Conservation (phyloP, 1,140 invertebrate genomes). For the Nephila pilipes region DNA sequence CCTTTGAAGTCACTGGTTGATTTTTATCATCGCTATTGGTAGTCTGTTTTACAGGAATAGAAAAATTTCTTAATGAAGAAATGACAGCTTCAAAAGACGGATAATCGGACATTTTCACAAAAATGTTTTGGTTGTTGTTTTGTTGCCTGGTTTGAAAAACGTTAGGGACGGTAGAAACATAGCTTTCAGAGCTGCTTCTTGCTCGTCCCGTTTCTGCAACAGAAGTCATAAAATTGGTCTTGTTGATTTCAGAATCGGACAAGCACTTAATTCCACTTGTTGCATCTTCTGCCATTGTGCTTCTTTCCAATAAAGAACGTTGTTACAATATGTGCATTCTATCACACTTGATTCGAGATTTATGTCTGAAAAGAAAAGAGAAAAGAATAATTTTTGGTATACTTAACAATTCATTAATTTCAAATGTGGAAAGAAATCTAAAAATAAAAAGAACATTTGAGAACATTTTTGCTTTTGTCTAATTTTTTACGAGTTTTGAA, state of each 20-base stretch:
- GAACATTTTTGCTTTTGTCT: not conserved
- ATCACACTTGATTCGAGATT: not conserved
- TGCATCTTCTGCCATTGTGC: not conserved
- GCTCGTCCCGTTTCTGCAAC: not conserved
- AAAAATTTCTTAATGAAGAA: not conserved
- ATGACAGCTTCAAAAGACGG: not conserved
- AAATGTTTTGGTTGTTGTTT: not conserved
- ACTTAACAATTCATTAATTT: not conserved
- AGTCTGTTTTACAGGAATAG: not conserved
- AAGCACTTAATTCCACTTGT: not conserved
- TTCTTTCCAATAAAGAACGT: not conserved
- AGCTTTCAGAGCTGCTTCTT: not conserved
- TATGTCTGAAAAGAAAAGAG: not conserved
- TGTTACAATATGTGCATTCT: not conserved
- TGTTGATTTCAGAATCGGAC: conserved; percentile 30
- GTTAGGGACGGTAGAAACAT: not conserved
- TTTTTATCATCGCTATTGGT: not conserved
- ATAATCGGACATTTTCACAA: not conserved
- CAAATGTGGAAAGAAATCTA: not conserved
- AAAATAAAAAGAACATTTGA: not conserved
- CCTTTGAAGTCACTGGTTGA: not conserved
- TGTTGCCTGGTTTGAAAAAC: not conserved
- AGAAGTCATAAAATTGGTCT: not conserved
- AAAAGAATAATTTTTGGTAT: not conserved
- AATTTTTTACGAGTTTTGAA: not conserved